Percentiles rank a stretch among this genome's conserved stretches.
phyloP scores from a whole-genome alignment of 2,113 vertebrate genomes.

The Xenopus borealis region DNA sequence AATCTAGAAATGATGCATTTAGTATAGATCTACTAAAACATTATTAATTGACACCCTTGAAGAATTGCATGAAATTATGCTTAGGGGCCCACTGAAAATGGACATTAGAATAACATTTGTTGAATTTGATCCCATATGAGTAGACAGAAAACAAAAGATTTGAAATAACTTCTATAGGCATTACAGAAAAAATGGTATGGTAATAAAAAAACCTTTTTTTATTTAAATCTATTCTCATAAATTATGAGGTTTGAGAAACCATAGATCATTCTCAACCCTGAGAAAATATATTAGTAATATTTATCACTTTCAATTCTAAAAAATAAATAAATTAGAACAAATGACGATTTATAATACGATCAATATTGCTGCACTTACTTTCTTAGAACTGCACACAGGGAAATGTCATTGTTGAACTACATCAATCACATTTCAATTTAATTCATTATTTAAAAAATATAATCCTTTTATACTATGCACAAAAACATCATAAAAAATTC shows the following conservation, averaged over 20 bases:
- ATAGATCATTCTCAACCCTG: constrained; percentile 53
- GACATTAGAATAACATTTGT: no score
- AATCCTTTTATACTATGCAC: constrained; percentile 59
- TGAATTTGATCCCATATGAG: no score
- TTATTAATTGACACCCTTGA: no score
- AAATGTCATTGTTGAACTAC: constrained; percentile 60
- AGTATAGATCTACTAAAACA: no score
- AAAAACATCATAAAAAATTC: constrained; percentile 64
- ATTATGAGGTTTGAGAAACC: constrained; percentile 53
- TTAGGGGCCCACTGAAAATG: no score
- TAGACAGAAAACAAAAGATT: no score
- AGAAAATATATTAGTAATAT: constrained; percentile 67
- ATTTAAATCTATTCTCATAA: constrained; percentile 49
- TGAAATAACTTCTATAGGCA: no score
- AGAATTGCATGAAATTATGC: no score
- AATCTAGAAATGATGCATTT: no score
- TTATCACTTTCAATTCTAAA: constrained; percentile 69
- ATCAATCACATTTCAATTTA: constrained; percentile 66
- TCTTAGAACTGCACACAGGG: constrained; percentile 56
- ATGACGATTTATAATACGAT: constrained; percentile 60
- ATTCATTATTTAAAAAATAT: constrained; percentile 71
- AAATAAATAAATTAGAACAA: constrained; percentile 74
- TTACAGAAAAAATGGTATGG: not conserved
- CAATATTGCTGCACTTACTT: constrained; percentile 64
- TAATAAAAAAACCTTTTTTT: constrained; percentile 42